A percentile compares a stretch with the other conserved stretches of the same genome.
Evolutionary conservation across 2,888 invertebrate genomes (phyloP).

Genomic region (Hypsopygia costalis): DNA sequence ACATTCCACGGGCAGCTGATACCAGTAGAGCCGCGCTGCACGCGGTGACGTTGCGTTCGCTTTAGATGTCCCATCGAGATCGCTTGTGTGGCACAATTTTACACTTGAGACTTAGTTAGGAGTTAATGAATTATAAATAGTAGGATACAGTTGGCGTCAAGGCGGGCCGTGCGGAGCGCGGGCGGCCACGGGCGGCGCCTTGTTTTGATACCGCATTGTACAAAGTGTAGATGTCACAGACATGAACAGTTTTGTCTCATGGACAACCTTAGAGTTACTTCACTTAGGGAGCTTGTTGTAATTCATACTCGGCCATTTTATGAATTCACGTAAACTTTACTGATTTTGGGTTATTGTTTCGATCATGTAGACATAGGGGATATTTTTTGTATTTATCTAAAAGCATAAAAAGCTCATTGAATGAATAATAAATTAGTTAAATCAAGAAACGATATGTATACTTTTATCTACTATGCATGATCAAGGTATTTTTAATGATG

Average conservation of each 20-base stretch:
- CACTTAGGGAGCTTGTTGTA: constrained; percentile 50
- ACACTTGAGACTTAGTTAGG: constrained; percentile 72
- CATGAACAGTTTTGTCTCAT: constrained; percentile 46
- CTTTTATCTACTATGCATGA: constrained; percentile 29
- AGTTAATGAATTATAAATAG: constrained; percentile 69
- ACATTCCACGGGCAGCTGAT: constrained; percentile 36
- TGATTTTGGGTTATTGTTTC: constrained; percentile 30
- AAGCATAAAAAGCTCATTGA: constrained; percentile 25
- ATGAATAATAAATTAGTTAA: constrained; percentile 23
- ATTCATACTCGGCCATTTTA: constrained; percentile 49
- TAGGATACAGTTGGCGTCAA: constrained; percentile 54
- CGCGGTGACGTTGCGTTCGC: constrained; percentile 42
- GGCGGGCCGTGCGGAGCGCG: constrained; percentile 19
- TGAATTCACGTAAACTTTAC: constrained; percentile 38
- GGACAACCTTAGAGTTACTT: constrained; percentile 50
- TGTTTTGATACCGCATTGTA: constrained; percentile 57
- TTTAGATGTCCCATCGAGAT: constrained; percentile 56
- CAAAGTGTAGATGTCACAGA: constrained; percentile 59
- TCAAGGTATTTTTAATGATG: constrained; percentile 17
- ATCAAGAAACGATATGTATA: constrained; percentile 11
- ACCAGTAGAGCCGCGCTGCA: constrained; percentile 21
- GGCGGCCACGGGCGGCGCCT: constrained; percentile 22
- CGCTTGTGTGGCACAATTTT: constrained; percentile 74
- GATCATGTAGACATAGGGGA: constrained; percentile 32
- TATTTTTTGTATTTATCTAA: constrained; percentile 30